A percentile compares a stretch with the other conserved stretches of the same genome.
phyloP scores from a whole-genome alignment of 2,888 invertebrate species.

The Laspeyria flexula region DNA sequence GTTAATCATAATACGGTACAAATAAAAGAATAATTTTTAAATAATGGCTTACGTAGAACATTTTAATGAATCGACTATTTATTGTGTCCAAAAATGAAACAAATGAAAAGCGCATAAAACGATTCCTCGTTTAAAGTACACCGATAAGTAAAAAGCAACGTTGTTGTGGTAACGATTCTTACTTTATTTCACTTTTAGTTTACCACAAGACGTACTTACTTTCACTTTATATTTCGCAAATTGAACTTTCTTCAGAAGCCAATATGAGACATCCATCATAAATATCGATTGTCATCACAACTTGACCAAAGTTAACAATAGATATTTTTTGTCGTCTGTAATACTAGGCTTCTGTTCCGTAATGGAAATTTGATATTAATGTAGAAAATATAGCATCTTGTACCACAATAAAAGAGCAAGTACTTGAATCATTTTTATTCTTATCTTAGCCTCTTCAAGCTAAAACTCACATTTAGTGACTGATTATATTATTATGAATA shows the following conservation, averaged over 20 bases:
- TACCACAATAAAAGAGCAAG: too few relatives aligned
- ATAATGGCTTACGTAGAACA: conserved; percentile 6
- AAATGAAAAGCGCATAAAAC: not conserved
- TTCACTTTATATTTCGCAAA: conserved; percentile 40
- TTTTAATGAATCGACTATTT: conserved; percentile 1
- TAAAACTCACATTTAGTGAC: too few relatives aligned
- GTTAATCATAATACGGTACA: not conserved
- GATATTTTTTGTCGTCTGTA: conserved; percentile 24
- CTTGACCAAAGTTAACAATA: conserved; percentile 31
- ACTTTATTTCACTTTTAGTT: conserved; percentile 16
- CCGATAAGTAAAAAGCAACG: not conserved
- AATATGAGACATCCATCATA: conserved; percentile 34
- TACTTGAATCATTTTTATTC: too few relatives aligned
- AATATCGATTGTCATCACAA: conserved; percentile 44
- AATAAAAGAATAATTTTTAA: not conserved
- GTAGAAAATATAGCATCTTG: not conserved
- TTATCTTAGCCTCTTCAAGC: too few relatives aligned
- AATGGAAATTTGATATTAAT: not conserved
- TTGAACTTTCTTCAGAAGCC: conserved; percentile 37
- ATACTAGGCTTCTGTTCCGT: conserved; percentile 10
- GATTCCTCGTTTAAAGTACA: not conserved
- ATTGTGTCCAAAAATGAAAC: conserved; percentile 1
- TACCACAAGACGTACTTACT: conserved; percentile 27
- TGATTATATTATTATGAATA: too few relatives aligned
- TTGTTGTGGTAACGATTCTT: not conserved